Conservation (phyloP, 2,888 invertebrate species). For the Vesta saturnalis region DNA sequence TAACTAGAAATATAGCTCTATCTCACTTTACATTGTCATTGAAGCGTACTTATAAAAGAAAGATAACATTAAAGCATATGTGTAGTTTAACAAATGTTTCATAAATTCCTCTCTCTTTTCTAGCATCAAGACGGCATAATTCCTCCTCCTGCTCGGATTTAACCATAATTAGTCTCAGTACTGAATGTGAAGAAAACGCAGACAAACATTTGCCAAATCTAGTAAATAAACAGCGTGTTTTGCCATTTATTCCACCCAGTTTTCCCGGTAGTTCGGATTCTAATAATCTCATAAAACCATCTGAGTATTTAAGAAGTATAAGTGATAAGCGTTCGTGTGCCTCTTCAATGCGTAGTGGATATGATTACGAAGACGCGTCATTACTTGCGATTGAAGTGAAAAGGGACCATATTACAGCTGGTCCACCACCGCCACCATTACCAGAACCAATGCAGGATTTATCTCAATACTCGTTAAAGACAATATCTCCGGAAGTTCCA, state of each 20-base stretch:
- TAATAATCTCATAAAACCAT: conserved; percentile 89
- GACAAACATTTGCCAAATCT: conserved; percentile 69
- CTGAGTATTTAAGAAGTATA: conserved; percentile 90
- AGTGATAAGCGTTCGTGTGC: conserved; percentile 66
- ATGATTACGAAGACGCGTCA: conserved; percentile 56
- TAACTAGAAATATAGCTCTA: conserved; percentile 15
- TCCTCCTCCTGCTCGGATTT: conserved; percentile 61
- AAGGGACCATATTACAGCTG: conserved; percentile 35
- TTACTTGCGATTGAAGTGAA: conserved; percentile 38
- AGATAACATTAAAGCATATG: conserved; percentile 18
- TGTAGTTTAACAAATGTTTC: conserved; percentile 4
- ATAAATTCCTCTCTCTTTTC: conserved; percentile 33
- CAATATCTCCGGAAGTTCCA: conserved; percentile 28
- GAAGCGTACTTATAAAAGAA: conserved; percentile 18
- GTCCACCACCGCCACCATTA: conserved; percentile 66
- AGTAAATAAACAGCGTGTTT: conserved; percentile 85
- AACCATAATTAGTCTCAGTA: conserved; percentile 63
- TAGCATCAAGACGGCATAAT: conserved; percentile 60
- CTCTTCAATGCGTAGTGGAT: conserved; percentile 61
- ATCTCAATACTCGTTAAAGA: conserved; percentile 57
- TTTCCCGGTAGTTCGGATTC: conserved; percentile 77
- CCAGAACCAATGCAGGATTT: conserved; percentile 50
- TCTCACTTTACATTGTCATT: conserved; percentile 15
- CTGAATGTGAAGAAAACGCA: conserved; percentile 60
- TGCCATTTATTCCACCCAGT: conserved; percentile 92